Percentiles rank a stretch among this genome's conserved stretches.
These are phyloP conservation scores for Dolichoris vasculosae DNA, from an alignment of 1,140 invertebrate species.

Conservation along the genomic window DNA sequence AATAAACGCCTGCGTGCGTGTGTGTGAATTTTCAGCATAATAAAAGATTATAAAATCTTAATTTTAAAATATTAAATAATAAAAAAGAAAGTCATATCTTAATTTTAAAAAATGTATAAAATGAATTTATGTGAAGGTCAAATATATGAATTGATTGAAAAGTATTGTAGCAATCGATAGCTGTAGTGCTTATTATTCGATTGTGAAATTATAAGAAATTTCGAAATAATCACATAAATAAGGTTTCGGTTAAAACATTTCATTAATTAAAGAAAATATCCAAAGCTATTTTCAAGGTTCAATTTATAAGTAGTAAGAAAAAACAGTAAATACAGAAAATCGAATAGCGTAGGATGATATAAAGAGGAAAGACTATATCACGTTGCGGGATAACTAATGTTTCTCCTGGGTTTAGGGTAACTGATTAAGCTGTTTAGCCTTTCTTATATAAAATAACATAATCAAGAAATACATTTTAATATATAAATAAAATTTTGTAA, in stretches of 20 bases:
- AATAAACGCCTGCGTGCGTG: no score
- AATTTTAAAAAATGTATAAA: no score
- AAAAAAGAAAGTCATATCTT: no score
- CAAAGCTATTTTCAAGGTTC: background rate
- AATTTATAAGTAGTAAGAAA: background rate
- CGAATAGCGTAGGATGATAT: background rate
- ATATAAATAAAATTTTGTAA: background rate
- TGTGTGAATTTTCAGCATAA: no score
- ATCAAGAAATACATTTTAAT: background rate
- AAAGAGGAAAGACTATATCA: background rate
- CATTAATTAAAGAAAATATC: background rate
- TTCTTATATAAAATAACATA: background rate
- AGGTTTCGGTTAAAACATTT: background rate
- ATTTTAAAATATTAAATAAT: no score
- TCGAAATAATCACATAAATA: no score
- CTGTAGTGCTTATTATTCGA: no score
- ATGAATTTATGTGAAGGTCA: no score
- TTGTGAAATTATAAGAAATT: background rate
- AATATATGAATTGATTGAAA: no score
- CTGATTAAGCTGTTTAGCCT: background rate
- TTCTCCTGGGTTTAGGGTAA: background rate
- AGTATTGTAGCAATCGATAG: no score
- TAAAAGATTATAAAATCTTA: no score
- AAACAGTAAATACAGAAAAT: background rate
- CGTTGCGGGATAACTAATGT: background rate